Base-by-base conservation (phyloP, 2,888 invertebrate species). In the Drosophila monieri region DNA sequence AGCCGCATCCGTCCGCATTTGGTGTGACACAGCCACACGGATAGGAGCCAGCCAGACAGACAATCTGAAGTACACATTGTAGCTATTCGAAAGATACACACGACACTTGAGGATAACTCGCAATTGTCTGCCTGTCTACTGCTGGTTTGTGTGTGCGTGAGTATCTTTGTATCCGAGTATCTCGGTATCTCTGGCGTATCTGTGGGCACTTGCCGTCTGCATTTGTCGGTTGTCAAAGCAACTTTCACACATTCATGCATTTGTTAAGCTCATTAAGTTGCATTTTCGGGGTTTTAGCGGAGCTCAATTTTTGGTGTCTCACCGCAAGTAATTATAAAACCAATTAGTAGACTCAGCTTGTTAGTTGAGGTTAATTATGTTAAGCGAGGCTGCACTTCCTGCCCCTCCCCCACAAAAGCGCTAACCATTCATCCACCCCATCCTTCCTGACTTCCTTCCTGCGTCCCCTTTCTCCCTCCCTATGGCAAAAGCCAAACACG, bases 281-380 rank as follows among this genome's bases (percentile, higher is more conserved):
- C 87, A 85, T 88, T 88, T 83, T 88, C 84, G 88, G 76, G 73
- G 67, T 78, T 76, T 86, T 65, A 77, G 74, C 78, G 73, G 66
- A 75, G 80, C 80, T 80, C 70, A 86, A 84, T 84, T 87, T 85
- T 88, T 88, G 88, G 73, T 74, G 76, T 76, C 80, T 86, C 73
- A 84, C 84, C 84, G 84, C 84, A 85, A 86, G 84, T 85, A 85
- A 85, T 85, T 85, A 85, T 85, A 85, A 85, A 85, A 88, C 88
- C 84, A 85, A 85, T 85, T 85, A 88, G 84, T 77, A 87, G 85
- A 86, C 87, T 84, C 87, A 65, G 87, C 84, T 84, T 88, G 84
- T 84, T 85, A 88, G 84, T 88, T 85, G 85, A 88, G 88, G 84
- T 85, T 85, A 85, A 85, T 85, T 85, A 85, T 84, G 87, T 88